Base-by-base conservation (phyloP, 2,888 invertebrate species). In the Drosophila borborema region DNA sequence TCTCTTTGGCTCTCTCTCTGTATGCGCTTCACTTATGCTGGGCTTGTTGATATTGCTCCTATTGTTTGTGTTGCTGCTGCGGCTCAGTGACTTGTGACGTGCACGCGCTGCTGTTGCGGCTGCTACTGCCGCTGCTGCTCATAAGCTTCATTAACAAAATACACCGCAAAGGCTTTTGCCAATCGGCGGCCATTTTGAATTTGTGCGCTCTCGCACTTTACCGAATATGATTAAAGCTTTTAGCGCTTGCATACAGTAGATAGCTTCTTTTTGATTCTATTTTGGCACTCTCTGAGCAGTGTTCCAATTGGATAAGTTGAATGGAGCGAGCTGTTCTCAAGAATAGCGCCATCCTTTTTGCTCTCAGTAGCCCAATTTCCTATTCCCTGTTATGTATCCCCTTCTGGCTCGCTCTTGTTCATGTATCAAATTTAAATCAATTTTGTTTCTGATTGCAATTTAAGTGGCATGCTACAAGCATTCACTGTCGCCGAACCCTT, bases 31-130 rank as follows among this genome's bases (percentile, higher is more conserved):
- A 89, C 80, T 88, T 90, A 74, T 74, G 81, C 74, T 77, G 55
- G 46, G 74, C 41, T 71, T 63, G 64, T 38, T 63, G 60, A 18
- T 83, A 78, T 64, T 6, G 51, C 16, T 82, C 64, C 63, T 72
- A 59, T 63, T 67, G 59, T 56, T 78, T 58, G 58, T 41, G 51
- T 14, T 82, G 65, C 64, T 72, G 79, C 67, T 89, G 87, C 83
- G 86, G 80, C 78, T 86, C 90, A 89, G 79, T 89, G 84, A 88
- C 67, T 89, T 90, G 90, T 85, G 79, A 89, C 79, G 80, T 82
- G 67, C 64, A 70, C 82, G 74, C 74, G 81, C 74, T 80, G 75
- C 65, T 72, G 79, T 65, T 89, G 87, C 64, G 71, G 79, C 65
- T 79, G 75, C 65, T 64, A 77, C 66, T 86, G 85, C 82, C 80